Evolutionary conservation across 2,888 invertebrate genomes (phyloP).

Genomic region (Drosophila phalerata): DNA sequence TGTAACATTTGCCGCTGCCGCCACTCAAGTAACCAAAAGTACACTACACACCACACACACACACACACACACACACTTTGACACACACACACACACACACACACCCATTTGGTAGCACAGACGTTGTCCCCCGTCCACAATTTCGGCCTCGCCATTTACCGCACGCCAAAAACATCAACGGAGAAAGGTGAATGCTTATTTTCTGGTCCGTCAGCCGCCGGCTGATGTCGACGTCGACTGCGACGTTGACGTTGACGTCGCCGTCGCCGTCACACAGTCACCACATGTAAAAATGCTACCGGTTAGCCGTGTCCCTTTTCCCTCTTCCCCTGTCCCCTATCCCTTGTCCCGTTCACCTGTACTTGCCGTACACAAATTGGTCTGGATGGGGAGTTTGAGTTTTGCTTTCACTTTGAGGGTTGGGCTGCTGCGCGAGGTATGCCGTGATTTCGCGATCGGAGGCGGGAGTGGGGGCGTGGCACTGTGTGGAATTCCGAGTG

Average conservation of each 20-base stretch:
- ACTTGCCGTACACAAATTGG: conserved; percentile 10
- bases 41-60: conserved; percentile 40
- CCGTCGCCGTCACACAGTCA: conserved; percentile 63
- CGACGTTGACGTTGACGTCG: conserved; percentile 33
- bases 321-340: conserved; percentile 6
- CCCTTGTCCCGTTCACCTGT: conserved; percentile 13
- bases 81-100: conserved; percentile 1
- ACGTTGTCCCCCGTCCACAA: conserved; percentile 23
- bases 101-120: not conserved
- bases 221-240: conserved; percentile 65
- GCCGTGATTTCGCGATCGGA: conserved; percentile 70
- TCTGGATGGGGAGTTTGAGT: conserved; percentile 1
- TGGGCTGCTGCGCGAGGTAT: conserved; percentile 43
- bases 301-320: conserved; percentile 25
- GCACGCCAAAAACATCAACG: conserved; percentile 77
- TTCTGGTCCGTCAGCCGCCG: conserved; percentile 81
- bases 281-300: conserved; percentile 75
- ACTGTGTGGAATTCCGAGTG: conserved; percentile 9
- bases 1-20: conserved; percentile 75
- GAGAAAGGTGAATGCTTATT: conserved; percentile 74
- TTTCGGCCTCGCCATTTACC: conserved; percentile 73
- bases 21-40: conserved; percentile 70
- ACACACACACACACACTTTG: conserved; percentile 7
- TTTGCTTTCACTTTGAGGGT: conserved; percentile 10
- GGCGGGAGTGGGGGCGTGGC: conserved; percentile 16